phyloP scores from a whole-genome alignment of 2,797 vertebrate species.

The Alca torda region DNA sequence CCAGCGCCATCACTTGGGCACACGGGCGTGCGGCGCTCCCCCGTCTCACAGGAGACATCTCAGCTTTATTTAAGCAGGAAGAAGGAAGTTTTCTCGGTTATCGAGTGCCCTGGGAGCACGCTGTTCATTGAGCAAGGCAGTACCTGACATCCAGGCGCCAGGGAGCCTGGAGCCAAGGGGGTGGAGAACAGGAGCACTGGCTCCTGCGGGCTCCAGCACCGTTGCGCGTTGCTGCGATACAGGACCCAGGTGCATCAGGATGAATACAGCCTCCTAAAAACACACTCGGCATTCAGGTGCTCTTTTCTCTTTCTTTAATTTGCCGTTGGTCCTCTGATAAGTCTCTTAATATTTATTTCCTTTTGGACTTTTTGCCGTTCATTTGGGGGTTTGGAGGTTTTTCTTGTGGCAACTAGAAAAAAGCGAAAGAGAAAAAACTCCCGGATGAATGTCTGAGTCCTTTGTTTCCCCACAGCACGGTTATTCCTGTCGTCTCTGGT shows the following conservation, averaged over 20 bases:
- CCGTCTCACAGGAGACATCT: background rate
- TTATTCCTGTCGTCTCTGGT: background rate
- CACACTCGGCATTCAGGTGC: rapidly evolving
- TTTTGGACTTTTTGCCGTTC: background rate
- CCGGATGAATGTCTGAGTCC: background rate
- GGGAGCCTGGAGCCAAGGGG: background rate
- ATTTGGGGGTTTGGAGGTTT: background rate
- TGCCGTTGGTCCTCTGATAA: background rate
- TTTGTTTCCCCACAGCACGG: background rate
- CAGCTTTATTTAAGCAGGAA: background rate
- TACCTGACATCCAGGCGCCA: background rate
- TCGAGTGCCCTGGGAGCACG: background rate
- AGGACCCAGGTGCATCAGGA: no score
- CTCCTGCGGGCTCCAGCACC: background rate
- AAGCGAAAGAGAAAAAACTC: background rate
- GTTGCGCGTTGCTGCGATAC: background rate
- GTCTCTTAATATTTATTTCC: background rate
- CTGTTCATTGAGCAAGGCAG: background rate
- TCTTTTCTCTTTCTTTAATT: background rate
- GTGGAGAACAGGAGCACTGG: background rate
- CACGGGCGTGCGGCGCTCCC: rapidly evolving
- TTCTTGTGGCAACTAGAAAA: background rate
- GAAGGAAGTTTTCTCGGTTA: background rate
- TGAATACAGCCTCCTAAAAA: background rate
- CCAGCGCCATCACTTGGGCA: background rate